Evolutionary conservation across 2,113 vertebrate genomes (phyloP), one percentile per base, ranked within the genome.

Genomic region (Leucosticte australis): DNA sequence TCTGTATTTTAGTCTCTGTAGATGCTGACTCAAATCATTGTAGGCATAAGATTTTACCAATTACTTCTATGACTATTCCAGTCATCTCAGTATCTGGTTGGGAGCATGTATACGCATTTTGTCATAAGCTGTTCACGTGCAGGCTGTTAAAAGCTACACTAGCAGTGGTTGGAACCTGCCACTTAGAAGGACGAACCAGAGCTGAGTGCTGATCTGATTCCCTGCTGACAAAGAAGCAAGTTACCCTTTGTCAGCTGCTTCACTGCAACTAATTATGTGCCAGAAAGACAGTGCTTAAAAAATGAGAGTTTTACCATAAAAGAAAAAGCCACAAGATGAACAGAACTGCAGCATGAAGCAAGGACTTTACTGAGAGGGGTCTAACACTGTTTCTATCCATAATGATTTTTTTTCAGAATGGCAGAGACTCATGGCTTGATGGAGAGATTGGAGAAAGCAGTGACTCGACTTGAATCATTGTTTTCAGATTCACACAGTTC

Each of bases 361-460:
- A 10, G 10, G 63, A 42, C 28, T 75, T 82, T 50, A 55, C 35
- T 59, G 35, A n/a, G 30, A 70, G 50, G 30, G 3, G 8, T 74
- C 27, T 96, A 74, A 96, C 64, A 15, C 8, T 53, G 22, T 76
- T 80, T 91, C 53, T 44, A 0, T 89, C 80, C 85, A 41, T 83
- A 27, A 57, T 95, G 71, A 39, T 37, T 86, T 93, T 92, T 96
- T 96, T 98, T 35, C 74, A 99, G 98, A 94, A 98, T 98, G 98
- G 97, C 97, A 52, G 97, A 98, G 76, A 98, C 98, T 98, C 98
- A 99, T 84, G 98, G 91, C 33, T 97, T 99, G 93, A 97, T 99
- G 97, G 98, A 99, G 80, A 98, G 99, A 23, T 96, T 99, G 97
- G 99, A 99, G 96, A 98, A 96, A 28, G 99, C 98, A 3, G 99